Conservation (phyloP, 2,888 invertebrate genomes). For the Leptinotarsa rubiginosa region DNA sequence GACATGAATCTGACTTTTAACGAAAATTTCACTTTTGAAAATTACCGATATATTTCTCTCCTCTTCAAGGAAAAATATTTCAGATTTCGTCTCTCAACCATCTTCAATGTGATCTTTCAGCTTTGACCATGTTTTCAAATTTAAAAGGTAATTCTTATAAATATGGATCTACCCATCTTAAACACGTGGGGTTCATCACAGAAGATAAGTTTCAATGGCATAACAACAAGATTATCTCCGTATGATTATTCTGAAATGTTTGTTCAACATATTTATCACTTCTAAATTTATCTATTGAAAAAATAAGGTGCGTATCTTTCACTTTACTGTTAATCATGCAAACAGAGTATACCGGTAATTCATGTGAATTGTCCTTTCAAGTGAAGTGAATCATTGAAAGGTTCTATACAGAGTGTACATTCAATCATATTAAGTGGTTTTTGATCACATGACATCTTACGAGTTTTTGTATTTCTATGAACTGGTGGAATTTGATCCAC, state of each 20-base stretch:
- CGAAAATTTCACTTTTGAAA: too few relatives aligned
- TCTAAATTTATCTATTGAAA: conserved; percentile 1
- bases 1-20: too few relatives aligned
- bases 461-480: background rate
- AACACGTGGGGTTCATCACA: background rate
- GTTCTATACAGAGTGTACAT: background rate
- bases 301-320: background rate
- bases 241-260: conserved; percentile 13
- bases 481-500: background rate
- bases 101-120: too few relatives aligned
- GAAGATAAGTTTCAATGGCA: background rate
- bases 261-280: conserved; percentile 4
- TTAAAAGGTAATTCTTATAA: too few relatives aligned
- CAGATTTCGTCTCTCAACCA: too few relatives aligned
- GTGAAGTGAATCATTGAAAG: background rate
- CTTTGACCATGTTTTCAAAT: too few relatives aligned
- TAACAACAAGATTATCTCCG: background rate
- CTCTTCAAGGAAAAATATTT: too few relatives aligned
- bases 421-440: too few relatives aligned
- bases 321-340: background rate
- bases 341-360: background rate
- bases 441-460: background rate
- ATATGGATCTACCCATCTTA: background rate
- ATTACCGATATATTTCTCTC: too few relatives aligned
- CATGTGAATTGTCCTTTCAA: background rate